Conservation (phyloP, 2,888 invertebrate genomes). For the Boloria euphrosyne region DNA sequence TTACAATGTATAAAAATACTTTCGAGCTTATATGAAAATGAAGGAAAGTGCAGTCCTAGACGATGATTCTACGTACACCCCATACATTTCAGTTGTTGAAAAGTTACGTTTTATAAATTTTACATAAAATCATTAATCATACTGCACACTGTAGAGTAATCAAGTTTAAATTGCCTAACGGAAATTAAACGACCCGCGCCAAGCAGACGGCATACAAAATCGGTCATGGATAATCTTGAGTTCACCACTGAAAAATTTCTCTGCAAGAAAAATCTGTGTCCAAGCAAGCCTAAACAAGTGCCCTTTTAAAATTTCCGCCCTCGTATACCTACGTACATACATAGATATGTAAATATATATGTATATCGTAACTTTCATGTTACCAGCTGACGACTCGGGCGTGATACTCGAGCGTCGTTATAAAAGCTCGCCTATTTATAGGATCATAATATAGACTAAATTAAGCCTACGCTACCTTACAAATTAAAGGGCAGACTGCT, state of each 20-base stretch:
- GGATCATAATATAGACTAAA: slow-evolving; percentile 28
- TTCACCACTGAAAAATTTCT: slow-evolving; percentile 18
- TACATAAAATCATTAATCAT: slow-evolving; percentile 7
- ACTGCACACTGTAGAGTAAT: slow-evolving; percentile 4
- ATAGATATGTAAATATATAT: too few relatives aligned
- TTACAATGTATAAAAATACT: too few relatives aligned
- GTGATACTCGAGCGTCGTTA: slow-evolving; percentile 32
- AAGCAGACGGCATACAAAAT: slow-evolving; percentile 22
- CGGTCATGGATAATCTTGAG: slow-evolving; percentile 24
- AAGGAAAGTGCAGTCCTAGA: too few relatives aligned
- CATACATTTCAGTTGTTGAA: too few relatives aligned
- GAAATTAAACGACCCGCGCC: slow-evolving; percentile 10
- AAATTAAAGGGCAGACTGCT: slow-evolving; percentile 26
- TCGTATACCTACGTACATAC: slow-evolving; percentile 3
- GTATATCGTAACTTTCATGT: slow-evolving; percentile 22
- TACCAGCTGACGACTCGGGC: slow-evolving; percentile 23
- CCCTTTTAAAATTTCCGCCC: slow-evolving; percentile 18
- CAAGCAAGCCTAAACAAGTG: slow-evolving; percentile 29
- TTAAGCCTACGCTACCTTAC: slow-evolving; percentile 18
- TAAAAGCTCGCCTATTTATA: slow-evolving; percentile 35
- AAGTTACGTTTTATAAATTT: too few relatives aligned
- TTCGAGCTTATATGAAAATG: too few relatives aligned
- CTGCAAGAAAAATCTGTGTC: slow-evolving; percentile 2
- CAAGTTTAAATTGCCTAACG: slow-evolving; percentile 20
- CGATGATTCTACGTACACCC: too few relatives aligned